Evolutionary conservation across 2,113 vertebrate species (phyloP).

Genomic region (Heterocephalus glaber): DNA sequence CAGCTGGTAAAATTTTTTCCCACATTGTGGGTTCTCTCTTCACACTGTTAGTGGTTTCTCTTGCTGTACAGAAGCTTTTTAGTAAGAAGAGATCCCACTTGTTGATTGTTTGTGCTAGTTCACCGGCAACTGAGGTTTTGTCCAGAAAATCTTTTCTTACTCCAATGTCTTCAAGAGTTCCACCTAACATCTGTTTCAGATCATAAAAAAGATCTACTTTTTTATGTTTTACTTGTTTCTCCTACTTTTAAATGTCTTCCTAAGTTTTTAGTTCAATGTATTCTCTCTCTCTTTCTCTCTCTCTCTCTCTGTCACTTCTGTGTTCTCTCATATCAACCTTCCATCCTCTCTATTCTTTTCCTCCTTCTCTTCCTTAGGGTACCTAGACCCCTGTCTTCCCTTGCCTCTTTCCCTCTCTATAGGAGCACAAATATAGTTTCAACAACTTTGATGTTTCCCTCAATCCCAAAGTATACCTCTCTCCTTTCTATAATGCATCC

Average conservation of each 20-base stretch:
- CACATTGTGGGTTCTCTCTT: too few relatives aligned
- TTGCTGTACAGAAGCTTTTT: too few relatives aligned
- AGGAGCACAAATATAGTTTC: background rate
- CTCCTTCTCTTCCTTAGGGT: background rate
- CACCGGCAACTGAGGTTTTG: too few relatives aligned
- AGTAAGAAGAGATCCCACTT: too few relatives aligned
- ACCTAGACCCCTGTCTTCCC: background rate
- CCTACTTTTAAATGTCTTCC: background rate
- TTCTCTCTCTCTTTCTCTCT: background rate
- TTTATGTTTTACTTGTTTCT: background rate
- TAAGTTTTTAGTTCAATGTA: background rate
- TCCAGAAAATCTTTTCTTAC: too few relatives aligned
- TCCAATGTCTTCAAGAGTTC: too few relatives aligned
- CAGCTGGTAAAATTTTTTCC: too few relatives aligned
- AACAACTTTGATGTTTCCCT: background rate
- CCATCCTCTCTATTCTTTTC: background rate
- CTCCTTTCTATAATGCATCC: background rate
- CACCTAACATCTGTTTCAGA: too few relatives aligned
- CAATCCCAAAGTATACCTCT: background rate
- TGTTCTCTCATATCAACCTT: background rate
- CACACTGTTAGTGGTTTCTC: too few relatives aligned
- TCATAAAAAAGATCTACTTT: too few relatives aligned
- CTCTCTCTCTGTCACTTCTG: background rate
- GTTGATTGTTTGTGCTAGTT: too few relatives aligned
- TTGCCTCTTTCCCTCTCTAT: background rate